Evolutionary conservation across 2,888 invertebrate genomes (phyloP).

Genomic region (Heliconius ismenius): DNA sequence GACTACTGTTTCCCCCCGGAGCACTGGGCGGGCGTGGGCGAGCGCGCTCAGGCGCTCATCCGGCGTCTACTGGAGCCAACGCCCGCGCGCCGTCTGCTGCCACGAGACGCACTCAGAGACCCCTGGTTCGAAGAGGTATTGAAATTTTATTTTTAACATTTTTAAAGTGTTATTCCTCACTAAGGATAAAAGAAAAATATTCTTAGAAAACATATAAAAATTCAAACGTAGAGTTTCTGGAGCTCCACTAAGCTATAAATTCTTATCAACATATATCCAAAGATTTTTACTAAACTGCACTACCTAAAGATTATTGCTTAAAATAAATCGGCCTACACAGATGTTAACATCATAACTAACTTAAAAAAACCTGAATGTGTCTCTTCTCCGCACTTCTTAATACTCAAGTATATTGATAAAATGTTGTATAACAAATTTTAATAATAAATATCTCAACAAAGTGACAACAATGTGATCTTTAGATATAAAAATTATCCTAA

Average conservation of each 20-base stretch:
- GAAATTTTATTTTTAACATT: neutral
- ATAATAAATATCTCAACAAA: neutral
- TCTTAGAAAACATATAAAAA: too few species aligned
- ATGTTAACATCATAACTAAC: neutral
- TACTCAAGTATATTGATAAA: too few species aligned
- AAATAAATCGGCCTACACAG: too few species aligned
- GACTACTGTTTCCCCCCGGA: constrained; percentile 92
- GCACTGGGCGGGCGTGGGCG: constrained; percentile 86
- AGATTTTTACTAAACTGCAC: too few species aligned
- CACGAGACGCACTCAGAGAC: constrained; percentile 61
- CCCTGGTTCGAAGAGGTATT: constrained; percentile 71
- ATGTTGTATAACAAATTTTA: neutral
- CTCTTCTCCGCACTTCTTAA: neutral
- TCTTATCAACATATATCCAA: too few species aligned
- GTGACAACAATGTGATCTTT: neutral
- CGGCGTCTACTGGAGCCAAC: constrained; percentile 83
- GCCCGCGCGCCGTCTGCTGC: constrained; percentile 60
- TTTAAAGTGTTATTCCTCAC: too few species aligned
- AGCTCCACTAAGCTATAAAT: too few species aligned
- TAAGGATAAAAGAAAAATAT: too few species aligned
- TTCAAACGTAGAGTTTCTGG: too few species aligned
- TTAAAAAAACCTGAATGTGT: neutral
- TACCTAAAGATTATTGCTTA: too few species aligned
- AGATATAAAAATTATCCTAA: too few species aligned
- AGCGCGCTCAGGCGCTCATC: constrained; percentile 86